phyloP scores from a whole-genome alignment of 2,888 invertebrate species.

The Hyposoter didymator region DNA sequence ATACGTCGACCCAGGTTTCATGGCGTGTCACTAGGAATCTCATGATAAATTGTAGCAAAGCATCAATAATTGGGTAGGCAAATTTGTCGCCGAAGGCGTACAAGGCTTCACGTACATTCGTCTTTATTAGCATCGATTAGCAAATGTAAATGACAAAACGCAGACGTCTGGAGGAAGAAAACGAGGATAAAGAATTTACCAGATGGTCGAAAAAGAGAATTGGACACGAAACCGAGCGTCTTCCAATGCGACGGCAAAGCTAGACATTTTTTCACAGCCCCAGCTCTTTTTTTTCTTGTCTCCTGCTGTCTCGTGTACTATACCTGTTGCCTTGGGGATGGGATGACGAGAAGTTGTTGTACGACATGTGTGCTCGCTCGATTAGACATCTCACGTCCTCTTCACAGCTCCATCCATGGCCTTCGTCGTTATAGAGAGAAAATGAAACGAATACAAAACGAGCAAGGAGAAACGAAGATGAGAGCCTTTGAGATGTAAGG shows the following conservation, averaged over 20 bases:
- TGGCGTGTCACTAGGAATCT: background rate
- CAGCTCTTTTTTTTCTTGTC: conserved; percentile 16
- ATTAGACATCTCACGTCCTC: conserved; percentile 59
- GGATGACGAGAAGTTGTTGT: conserved; percentile 51
- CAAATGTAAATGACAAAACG: background rate
- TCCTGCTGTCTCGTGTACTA: conserved; percentile 19
- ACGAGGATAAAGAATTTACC: background rate
- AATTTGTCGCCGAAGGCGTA: background rate
- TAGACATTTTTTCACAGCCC: conserved; percentile 6
- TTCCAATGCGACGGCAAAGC: background rate
- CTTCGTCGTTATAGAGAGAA: conserved; percentile 36
- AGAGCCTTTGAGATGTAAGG: conserved; percentile 19
- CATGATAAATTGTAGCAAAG: background rate
- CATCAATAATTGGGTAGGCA: conserved; percentile 13
- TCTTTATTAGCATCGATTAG: conserved; percentile 65
- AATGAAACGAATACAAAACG: conserved; percentile 44
- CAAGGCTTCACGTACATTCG: conserved; percentile 1
- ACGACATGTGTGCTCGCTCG: conserved; percentile 62
- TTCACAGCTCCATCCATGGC: conserved; percentile 31
- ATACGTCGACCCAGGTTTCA: background rate
- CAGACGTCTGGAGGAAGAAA: background rate
- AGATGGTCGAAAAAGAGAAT: conserved; percentile 1
- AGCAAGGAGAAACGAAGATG: conserved; percentile 5
- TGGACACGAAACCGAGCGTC: background rate
- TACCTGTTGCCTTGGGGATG: conserved; percentile 38